Evolutionary conservation across 2,113 vertebrate genomes (phyloP), one percentile per base, ranked within the genome.

Genomic region (Podarcis cretensis): DNA sequence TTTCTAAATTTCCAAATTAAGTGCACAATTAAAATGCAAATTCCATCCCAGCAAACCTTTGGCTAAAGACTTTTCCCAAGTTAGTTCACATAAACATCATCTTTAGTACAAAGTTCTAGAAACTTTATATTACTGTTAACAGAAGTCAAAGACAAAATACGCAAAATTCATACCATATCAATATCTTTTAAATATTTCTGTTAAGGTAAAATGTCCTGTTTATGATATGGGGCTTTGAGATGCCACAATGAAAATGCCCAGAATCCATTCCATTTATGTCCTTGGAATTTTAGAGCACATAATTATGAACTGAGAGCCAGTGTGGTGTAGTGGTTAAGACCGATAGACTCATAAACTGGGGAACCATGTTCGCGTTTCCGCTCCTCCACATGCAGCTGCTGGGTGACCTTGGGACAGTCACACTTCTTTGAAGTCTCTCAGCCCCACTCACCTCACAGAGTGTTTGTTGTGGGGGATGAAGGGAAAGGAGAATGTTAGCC

Each of bases 31-130:
- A 92, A 75, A 87, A 68, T 48, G 14, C 40, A 73, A 86, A 84
- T 77, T 1, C 48, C 18, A 59, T 54, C 1, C 12, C 93, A 89
- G 73, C 74, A 85, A 85, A 86, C 84, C 89, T 32, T 16, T 85
- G 84, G 87, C 81, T 90, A 9, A 84, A 92, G 82, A 76, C 37
- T 83, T 94, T 93, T n/a, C 12, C 54, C 92, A 8, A 32, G n/a
- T 63, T 85, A 75, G 85, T 94, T 37, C 20, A 63, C 87, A 66
- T 66, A 63, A 74, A 8, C 86, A 32, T 25, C 74, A 91, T 18
- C 18, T 89, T 91, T 87, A 82, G 37, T 84, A 23, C 30, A 35
- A 40, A 68, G 16, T 69, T 23, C 40, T 48, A n/a, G 85, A 1
- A 91, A 40, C 59, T 80, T 7, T 59, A 13, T 63, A n/a, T 25